Evolutionary conservation across 2,888 invertebrate genomes (phyloP).

Genomic region (Tipula vernalis): DNA sequence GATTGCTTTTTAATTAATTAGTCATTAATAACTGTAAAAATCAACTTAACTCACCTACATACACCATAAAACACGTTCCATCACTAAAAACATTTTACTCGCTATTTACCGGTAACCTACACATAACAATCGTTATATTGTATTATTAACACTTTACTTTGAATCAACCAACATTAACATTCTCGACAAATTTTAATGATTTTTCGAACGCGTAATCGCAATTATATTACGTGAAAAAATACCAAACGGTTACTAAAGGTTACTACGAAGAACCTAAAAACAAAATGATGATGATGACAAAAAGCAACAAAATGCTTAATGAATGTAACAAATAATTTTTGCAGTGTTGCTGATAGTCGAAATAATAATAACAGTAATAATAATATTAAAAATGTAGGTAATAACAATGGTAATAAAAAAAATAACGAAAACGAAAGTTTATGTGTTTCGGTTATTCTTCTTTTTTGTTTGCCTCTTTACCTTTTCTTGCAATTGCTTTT

Average conservation of each 20-base stretch:
- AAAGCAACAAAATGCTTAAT: not conserved
- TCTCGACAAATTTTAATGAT: not conserved
- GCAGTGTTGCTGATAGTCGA: not conserved
- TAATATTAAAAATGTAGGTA: not conserved
- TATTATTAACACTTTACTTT: not conserved
- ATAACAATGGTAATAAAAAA: not conserved
- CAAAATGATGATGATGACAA: not conserved
- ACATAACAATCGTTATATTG: not conserved
- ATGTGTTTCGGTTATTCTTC: not conserved
- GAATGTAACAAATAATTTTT: not conserved
- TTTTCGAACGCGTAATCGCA: not conserved
- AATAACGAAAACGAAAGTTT: not conserved
- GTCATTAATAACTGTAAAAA: not conserved
- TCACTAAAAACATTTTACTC: not conserved
- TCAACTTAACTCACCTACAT: not conserved
- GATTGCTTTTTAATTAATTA: not conserved
- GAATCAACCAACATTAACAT: not conserved
- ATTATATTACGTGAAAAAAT: not conserved
- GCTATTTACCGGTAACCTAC: not conserved
- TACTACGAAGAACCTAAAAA: not conserved
- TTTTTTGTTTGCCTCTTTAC: not conserved
- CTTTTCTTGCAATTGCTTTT: not conserved
- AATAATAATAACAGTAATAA: not conserved
- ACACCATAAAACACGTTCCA: not conserved
- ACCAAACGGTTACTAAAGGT: not conserved